Base-by-base conservation (phyloP, 2,113 vertebrate genomes). In the Callaeas wilsoni region DNA sequence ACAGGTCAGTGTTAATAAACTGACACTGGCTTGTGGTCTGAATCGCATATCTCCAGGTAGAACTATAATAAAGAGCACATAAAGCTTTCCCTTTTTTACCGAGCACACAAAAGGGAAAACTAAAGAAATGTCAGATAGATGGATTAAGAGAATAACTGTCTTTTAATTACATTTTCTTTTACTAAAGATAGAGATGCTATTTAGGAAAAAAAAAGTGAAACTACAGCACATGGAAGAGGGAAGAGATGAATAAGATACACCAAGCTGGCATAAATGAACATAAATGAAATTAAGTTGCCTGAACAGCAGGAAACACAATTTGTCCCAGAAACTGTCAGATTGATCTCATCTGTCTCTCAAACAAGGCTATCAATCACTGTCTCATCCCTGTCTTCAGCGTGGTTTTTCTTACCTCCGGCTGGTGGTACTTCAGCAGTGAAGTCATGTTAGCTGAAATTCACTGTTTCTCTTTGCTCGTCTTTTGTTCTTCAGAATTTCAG, bases 261-360 rank as follows among this genome's bases (percentile, higher is more conserved):
- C 53, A 88, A 96, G 87, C 88, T 93, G 88, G 79, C 35, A 93
- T 69, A 96, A 94, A 97, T 93, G 84, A 95, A 96, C 85, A 77
- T 87, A 96, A 96, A 97, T 94, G 81, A 96, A 95, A 97, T 97
- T 96, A 97, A 96, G 74, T 94, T 95, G 42, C 84, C 75, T 90
- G 94, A 97, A 89, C 60, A 91, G 64, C 78, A 96, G 96, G 94
- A 97, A 97, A 97, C 84, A 94, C 77, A 94, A 77, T 97, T 97
- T 96, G 25, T 92, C 60, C 95, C 81, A 93, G 93, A 95, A 97
- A 83, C 86, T 96, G 91, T 96, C 93, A 93, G 69, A 42, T 46
- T 88, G 87, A 88, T 96, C 82, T 92, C 93, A 96, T 96, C 90
- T 76, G 76, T 97, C 96, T 97, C 94, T 94, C 63, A 91, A 97